A percentile compares a stretch with the other conserved stretches of the same genome.
phyloP scores from a whole-genome alignment of 2,888 invertebrate genomes.

The Pandemis heparana region DNA sequence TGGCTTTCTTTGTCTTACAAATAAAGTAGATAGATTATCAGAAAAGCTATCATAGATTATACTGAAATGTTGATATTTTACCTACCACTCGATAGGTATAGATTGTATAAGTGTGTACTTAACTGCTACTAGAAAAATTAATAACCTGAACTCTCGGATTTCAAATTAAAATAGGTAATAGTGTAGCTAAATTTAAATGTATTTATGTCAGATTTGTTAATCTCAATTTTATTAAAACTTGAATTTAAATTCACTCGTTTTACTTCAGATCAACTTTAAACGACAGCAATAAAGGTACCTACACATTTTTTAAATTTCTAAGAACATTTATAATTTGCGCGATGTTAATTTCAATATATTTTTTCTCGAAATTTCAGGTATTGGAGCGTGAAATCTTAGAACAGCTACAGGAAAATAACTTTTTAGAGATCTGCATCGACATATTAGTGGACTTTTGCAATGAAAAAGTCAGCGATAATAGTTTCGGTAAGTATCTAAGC shows the following conservation, averaged over 20 bases:
- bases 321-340: slow-evolving; percentile 12
- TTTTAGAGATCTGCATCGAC: slow-evolving; percentile 69
- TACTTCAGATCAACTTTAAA: not conserved
- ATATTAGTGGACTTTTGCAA: slow-evolving; percentile 73
- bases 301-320: not conserved
- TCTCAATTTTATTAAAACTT: slow-evolving; percentile 9
- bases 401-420: slow-evolving; percentile 64
- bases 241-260: not conserved
- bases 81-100: not conserved
- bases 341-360: slow-evolving; percentile 9
- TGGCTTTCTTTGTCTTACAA: not conserved
- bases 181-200: not conserved
- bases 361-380: slow-evolving; percentile 60
- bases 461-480: slow-evolving; percentile 60
- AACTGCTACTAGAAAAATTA: not conserved
- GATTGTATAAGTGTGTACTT: slow-evolving; percentile 5
- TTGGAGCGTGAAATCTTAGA: slow-evolving; percentile 67
- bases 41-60: slow-evolving; percentile 1
- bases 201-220: slow-evolving; percentile 1
- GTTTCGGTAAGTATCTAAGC: slow-evolving; percentile 62
- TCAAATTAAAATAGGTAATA: not conserved
- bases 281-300: not conserved
- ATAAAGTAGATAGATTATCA: not conserved
- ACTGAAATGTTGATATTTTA: not conserved
- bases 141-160: not conserved